These are phyloP conservation scores for Peromyscus polionotus DNA, from an alignment of 2,113 vertebrate genomes.

Conservation along the genomic window DNA sequence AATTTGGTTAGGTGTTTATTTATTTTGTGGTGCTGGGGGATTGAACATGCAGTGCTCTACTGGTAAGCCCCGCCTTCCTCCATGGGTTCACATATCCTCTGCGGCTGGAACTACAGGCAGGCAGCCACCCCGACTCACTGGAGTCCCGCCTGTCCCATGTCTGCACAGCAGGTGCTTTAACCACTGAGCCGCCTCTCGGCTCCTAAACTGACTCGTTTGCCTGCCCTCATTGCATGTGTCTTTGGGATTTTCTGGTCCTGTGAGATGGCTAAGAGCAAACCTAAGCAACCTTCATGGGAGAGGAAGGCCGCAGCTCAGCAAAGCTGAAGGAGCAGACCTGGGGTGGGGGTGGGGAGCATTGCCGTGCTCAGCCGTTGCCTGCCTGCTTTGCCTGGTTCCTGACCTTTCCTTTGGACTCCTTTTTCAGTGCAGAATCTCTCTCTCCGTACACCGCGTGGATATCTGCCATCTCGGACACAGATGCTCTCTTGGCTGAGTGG, in stretches of 20 bases:
- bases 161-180: not conserved
- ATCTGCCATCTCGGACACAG: conserved; percentile 93
- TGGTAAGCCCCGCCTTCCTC: not conserved
- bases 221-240: not conserved
- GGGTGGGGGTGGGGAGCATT: not conserved
- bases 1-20: not conserved
- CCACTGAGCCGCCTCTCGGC: not conserved
- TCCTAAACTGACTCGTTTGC: not conserved
- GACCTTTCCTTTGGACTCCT: not conserved
- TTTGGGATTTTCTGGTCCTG: not conserved
- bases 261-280: not conserved
- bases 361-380: not conserved
- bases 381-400: not conserved
- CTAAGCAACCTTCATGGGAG: not conserved
- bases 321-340: not conserved
- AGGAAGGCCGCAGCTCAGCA: not conserved
- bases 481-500: conserved; percentile 91
- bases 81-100: not conserved
- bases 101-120: not conserved
- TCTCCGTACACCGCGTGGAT: conserved; percentile 96
- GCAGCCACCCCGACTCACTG: not conserved
- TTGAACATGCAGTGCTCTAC: not conserved
- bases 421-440: conserved; percentile 88
- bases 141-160: not conserved
- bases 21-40: not conserved